Conservation (phyloP, 92 coral and sea anemone genomes). For the Parazoanthus atlanticus region DNA sequence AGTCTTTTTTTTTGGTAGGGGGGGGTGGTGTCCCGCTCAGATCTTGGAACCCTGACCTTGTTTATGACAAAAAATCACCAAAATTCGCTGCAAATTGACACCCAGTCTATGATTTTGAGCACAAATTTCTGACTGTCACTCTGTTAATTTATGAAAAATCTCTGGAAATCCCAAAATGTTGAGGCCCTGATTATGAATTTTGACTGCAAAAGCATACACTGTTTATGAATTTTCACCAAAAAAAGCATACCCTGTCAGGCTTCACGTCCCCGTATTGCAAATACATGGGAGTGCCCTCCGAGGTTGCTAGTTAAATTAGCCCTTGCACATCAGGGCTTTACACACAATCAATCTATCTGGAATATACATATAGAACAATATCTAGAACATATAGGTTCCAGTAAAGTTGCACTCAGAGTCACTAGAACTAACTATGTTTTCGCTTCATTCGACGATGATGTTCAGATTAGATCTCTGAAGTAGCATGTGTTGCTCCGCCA, state of each 20-base stretch:
- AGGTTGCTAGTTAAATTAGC: conserved; percentile 8
- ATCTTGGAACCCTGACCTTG: no score
- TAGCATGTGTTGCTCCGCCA: conserved; percentile 17
- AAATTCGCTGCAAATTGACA: background rate
- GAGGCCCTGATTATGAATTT: conserved; percentile 11
- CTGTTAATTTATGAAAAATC: background rate
- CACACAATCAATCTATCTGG: conserved; percentile 8
- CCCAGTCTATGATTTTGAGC: background rate
- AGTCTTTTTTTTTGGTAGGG: background rate
- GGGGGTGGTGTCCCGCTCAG: no score
- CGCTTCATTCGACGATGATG: conserved; percentile 12
- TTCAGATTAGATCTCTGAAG: conserved; percentile 5
- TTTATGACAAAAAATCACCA: no score
- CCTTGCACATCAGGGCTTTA: conserved; percentile 20
- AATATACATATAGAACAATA: no score
- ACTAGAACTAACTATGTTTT: no score
- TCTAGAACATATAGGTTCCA: no score
- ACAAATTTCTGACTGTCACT: background rate
- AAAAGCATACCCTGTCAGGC: conserved; percentile 6
- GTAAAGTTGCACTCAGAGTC: no score
- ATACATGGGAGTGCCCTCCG: no score
- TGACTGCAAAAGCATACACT: conserved; percentile 11
- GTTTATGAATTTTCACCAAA: background rate
- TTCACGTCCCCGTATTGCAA: background rate
- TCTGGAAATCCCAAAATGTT: conserved; percentile 8